A percentile compares a stretch with the other conserved stretches of the same genome.
These are phyloP conservation scores for Pseudorasbora parva DNA, from an alignment of 2,113 vertebrate species.

Conservation along the genomic window DNA sequence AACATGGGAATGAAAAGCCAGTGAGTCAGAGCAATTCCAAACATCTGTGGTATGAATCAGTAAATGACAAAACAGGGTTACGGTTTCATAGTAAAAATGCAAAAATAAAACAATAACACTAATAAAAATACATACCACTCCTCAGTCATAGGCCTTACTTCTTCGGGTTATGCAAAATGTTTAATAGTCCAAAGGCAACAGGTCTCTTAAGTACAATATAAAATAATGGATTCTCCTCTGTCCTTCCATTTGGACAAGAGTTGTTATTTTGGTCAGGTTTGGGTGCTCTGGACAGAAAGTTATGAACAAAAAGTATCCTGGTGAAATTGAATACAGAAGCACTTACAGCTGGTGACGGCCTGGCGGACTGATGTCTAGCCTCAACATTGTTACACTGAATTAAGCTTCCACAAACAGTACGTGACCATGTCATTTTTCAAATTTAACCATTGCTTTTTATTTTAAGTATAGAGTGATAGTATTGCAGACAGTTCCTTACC, in stretches of 20 bases:
- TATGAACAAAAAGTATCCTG: slow-evolving; percentile 42
- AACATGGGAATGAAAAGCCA: slow-evolving; percentile 45
- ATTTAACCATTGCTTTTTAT: not conserved
- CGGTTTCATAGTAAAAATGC: slow-evolving; percentile 36
- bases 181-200: slow-evolving; percentile 29
- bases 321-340: slow-evolving; percentile 52
- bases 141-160: slow-evolving; percentile 4
- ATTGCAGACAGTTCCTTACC: not conserved
- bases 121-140: slow-evolving; percentile 48
- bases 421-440: slow-evolving; percentile 12
- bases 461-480: slow-evolving; percentile 1
- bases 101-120: slow-evolving; percentile 54
- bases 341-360: slow-evolving; percentile 47
- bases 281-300: slow-evolving; percentile 32
- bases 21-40: slow-evolving; percentile 41
- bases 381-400: slow-evolving; percentile 51
- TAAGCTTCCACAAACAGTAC: slow-evolving; percentile 45
- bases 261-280: slow-evolving; percentile 56
- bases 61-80: slow-evolving; percentile 47
- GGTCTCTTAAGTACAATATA: slow-evolving; percentile 51
- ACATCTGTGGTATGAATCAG: slow-evolving; percentile 61
- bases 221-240: slow-evolving; percentile 56
- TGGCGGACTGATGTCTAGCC: slow-evolving; percentile 49
- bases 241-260: slow-evolving; percentile 38
- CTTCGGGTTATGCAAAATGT: slow-evolving; percentile 33